Evolutionary conservation across 2,888 invertebrate genomes (phyloP).

Genomic region (Troides helena): DNA sequence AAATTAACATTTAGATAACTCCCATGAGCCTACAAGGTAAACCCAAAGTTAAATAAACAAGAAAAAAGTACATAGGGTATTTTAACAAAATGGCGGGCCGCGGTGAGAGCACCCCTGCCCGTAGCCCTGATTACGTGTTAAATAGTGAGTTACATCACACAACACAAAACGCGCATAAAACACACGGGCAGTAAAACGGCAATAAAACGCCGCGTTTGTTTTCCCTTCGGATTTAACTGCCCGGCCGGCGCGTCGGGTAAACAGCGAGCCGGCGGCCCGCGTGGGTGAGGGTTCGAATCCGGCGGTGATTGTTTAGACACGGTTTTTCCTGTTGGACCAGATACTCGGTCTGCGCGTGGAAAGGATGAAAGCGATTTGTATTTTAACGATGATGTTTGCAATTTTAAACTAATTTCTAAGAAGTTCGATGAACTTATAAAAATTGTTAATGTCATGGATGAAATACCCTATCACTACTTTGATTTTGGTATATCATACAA

Average conservation of each 20-base stretch:
- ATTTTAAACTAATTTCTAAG: no score
- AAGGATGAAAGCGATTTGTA: conserved; percentile 1
- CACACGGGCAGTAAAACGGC: conserved; percentile 28
- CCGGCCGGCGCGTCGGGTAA: conserved; percentile 19
- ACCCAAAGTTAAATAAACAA: no score
- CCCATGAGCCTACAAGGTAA: no score
- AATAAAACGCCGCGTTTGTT: conserved; percentile 29
- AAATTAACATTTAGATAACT: no score
- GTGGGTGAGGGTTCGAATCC: conserved; percentile 25
- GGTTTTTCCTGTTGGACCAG: conserved; percentile 9
- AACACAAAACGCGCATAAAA: conserved; percentile 24
- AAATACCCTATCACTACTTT: no score
- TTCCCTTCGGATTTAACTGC: conserved; percentile 31
- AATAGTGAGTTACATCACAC: conserved; percentile 17
- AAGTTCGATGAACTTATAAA: no score
- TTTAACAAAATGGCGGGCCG: not conserved
- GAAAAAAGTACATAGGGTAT: no score
- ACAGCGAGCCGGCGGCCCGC: conserved; percentile 18
- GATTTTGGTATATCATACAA: no score
- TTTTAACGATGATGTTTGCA: not conserved
- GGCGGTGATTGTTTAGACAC: conserved; percentile 16
- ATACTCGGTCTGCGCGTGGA: not conserved
- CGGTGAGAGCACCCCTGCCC: not conserved
- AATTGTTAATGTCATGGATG: no score
- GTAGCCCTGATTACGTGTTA: conserved; percentile 12